These are phyloP conservation scores for Thalassoma bifasciatum DNA, from an alignment of 2,113 vertebrate genomes.

Conservation along the genomic window DNA sequence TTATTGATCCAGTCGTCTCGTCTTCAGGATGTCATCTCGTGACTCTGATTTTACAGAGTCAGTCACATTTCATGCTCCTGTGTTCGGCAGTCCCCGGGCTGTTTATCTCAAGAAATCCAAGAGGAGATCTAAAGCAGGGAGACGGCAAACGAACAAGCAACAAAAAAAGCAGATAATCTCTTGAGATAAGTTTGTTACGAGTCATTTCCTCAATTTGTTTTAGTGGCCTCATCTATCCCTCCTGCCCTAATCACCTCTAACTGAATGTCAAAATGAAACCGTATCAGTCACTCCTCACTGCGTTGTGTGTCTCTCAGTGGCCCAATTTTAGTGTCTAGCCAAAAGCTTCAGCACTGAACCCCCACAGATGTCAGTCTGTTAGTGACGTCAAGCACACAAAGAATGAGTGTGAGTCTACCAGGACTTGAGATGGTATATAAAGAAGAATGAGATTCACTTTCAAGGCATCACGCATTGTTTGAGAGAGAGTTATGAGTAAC, in stretches of 20 bases:
- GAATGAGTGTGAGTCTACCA: too few relatives aligned
- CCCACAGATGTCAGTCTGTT: too few relatives aligned
- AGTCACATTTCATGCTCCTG: constrained; percentile 33
- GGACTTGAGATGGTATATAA: too few relatives aligned
- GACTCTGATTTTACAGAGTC: constrained; percentile 53
- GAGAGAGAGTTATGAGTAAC: too few relatives aligned
- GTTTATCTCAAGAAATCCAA: constrained; percentile 17
- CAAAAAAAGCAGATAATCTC: neutral
- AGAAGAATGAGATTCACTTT: too few relatives aligned
- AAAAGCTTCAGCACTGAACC: too few relatives aligned
- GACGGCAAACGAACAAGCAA: neutral
- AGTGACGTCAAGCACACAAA: too few relatives aligned
- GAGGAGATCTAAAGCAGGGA: constrained; percentile 3
- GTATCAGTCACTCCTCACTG: constrained; percentile 55
- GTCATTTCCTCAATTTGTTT: constrained; percentile 28
- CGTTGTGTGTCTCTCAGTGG: neutral
- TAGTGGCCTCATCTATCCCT: constrained; percentile 7
- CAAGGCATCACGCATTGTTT: too few relatives aligned
- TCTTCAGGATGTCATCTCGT: constrained; percentile 23
- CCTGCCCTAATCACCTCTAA: constrained; percentile 33
- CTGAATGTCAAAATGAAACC: constrained; percentile 30
- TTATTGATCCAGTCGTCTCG: constrained; percentile 52
- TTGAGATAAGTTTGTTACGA: neutral
- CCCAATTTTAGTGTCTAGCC: too few relatives aligned
- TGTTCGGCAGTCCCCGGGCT: constrained; percentile 4